Base-by-base conservation (phyloP, 2,888 invertebrate species). In the Drosophila pseudotalamancana region DNA sequence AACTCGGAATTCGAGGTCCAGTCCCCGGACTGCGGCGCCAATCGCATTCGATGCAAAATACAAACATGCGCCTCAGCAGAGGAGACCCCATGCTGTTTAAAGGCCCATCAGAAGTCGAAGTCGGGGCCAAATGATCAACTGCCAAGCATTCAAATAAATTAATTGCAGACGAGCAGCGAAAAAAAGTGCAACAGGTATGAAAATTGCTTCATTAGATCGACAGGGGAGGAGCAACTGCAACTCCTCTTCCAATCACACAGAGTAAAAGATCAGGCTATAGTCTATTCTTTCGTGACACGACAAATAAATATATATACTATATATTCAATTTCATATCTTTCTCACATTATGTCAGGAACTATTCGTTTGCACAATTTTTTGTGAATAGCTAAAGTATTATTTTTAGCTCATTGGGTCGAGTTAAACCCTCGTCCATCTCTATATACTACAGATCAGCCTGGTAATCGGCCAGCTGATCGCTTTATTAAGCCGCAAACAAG, bases 71-170 rank as follows among this genome's bases (percentile, higher is more conserved):
- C 49, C 34, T 27, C 39, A 5, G 4, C 32, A 39, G 18, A 35
- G 11, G 12, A 46, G 77, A 85, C 85, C 75, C 60, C 79, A 68
- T 77, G 82, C 55, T 42, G 82, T 50, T 77, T 57, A 53, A 57
- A 45, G 55, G 27, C 37, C 61, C 39, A 16, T 50, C 19, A 34
- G 9, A 50, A 37, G 25, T 39, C 39, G 29, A 14, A 48, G 57
- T 37, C 16, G 27, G 11, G 27, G 43, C 49, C 42, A 54, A 70
- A 62, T 80, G 72, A 77, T 72, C 68, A 56, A 70, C 72, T 63
- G 74, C 29, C 74, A 37, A 51, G n/a, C 37, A 39, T 42, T 56
- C 55, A 61, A 74, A 67, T 69, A 64, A 83, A 84, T 81, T 69
- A 77, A 81, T 81, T 67, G 71, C 69, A 48, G 57, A 34, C 6